phyloP scores from a whole-genome alignment of 2,113 vertebrate genomes.

The Ranitomeya imitator region DNA sequence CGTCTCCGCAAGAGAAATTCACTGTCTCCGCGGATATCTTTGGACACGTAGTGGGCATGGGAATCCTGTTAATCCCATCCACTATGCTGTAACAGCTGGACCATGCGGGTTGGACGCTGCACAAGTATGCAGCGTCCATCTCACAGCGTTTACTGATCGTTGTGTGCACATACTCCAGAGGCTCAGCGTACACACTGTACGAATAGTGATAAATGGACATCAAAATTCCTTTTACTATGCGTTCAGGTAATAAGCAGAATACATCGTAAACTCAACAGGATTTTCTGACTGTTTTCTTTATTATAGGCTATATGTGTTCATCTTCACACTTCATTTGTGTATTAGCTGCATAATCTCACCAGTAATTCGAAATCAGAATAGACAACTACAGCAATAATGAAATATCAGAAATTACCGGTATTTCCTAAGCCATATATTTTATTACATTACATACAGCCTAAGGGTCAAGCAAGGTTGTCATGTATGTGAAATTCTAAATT shows the following conservation, averaged over 20 bases:
- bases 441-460: not conserved
- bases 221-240: not conserved
- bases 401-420: not conserved
- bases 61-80: no score
- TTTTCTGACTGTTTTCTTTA: not conserved
- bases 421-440: not conserved
- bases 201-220: not conserved
- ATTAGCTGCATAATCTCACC: not conserved
- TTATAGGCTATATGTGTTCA: not conserved
- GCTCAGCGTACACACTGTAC: no score
- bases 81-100: no score
- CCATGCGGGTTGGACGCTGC: no score
- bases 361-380: not conserved
- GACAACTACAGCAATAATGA: not conserved
- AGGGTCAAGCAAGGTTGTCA: not conserved
- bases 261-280: not conserved
- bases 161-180: no score
- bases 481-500: not conserved
- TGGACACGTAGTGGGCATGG: no score
- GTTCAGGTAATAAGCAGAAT: not conserved
- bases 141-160: no score
- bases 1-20: no score
- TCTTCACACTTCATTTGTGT: not conserved
- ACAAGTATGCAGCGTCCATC: no score
- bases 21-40: no score